These are phyloP conservation scores for Panagrolaimus sp. DNA, from an alignment of 1,140 invertebrate genomes.

Conservation along the genomic window DNA sequence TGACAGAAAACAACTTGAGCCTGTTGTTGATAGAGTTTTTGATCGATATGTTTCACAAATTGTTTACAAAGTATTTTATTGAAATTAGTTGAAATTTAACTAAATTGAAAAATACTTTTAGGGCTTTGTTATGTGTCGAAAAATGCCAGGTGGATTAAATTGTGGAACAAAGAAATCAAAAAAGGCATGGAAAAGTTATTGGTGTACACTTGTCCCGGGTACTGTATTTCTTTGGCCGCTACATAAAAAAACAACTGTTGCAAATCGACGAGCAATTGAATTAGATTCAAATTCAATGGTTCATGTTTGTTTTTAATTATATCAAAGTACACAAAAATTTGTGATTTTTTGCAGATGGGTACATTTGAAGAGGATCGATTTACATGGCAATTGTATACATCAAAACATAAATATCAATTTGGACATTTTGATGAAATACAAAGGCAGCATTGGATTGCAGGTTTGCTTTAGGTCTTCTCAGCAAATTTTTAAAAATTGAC, in stretches of 20 bases:
- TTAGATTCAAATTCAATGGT: constrained; percentile 16
- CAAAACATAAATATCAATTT: constrained; percentile 27
- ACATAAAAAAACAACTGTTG: constrained; percentile 24
- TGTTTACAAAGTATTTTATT: constrained; percentile 21
- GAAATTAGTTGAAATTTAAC: background rate
- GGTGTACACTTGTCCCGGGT: constrained; percentile 28
- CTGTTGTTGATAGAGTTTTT: constrained; percentile 26
- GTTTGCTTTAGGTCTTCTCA: background rate
- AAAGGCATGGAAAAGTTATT: constrained; percentile 27
- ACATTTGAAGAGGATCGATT: constrained; percentile 27
- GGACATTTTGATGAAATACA: constrained; percentile 33
- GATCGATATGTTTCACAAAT: constrained; percentile 31
- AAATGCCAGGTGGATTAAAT: constrained; percentile 2
- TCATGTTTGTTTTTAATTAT: constrained; percentile 17
- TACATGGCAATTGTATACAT: constrained; percentile 22
- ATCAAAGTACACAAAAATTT: background rate
- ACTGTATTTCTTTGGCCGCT: constrained; percentile 29
- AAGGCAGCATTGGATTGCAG: constrained; percentile 28
- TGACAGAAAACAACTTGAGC: constrained; percentile 24
- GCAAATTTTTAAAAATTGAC: constrained; percentile 15
- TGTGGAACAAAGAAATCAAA: background rate
- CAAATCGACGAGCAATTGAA: constrained; percentile 20
- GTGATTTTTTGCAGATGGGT: constrained; percentile 24
- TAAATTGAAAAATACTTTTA: constrained; percentile 18
- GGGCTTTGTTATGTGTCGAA: constrained; percentile 32